phyloP scores from a whole-genome alignment of 2,888 invertebrate species.

The Muschampia plurimacula region DNA sequence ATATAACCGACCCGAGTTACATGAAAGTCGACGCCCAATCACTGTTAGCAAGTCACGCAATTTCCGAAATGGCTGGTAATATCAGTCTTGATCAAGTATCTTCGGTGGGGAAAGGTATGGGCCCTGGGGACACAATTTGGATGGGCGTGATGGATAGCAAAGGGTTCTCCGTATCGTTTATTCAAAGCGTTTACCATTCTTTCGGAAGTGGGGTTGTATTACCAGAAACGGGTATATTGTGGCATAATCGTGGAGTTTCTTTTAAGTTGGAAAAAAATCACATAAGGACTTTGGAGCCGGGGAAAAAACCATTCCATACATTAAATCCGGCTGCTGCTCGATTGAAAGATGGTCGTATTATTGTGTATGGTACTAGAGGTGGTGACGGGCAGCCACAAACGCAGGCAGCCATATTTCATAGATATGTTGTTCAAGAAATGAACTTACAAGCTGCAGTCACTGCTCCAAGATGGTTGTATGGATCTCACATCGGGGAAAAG shows the following conservation, averaged over 20 bases:
- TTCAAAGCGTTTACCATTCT: slow-evolving; percentile 70
- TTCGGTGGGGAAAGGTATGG: slow-evolving; percentile 55
- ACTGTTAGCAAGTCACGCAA: slow-evolving; percentile 56
- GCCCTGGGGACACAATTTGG: slow-evolving; percentile 76
- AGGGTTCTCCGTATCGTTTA: slow-evolving; percentile 78
- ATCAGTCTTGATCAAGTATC: slow-evolving; percentile 59
- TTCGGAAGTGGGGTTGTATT: slow-evolving; percentile 74
- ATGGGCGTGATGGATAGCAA: slow-evolving; percentile 75
- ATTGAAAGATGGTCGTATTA: slow-evolving; percentile 70
- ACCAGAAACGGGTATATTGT: slow-evolving; percentile 73
- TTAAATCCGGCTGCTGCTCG: slow-evolving; percentile 73
- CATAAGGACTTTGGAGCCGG: slow-evolving; percentile 64
- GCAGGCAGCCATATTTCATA: slow-evolving; percentile 76
- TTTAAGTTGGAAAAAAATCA: slow-evolving; percentile 63
- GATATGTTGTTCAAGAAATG: slow-evolving; percentile 69
- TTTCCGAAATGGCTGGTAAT: slow-evolving; percentile 62
- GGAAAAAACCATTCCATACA: slow-evolving; percentile 76
- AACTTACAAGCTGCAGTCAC: slow-evolving; percentile 65
- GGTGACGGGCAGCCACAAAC: slow-evolving; percentile 78
- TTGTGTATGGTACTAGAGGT: slow-evolving; percentile 75
- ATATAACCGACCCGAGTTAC: slow-evolving; percentile 70
- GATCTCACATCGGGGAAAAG: slow-evolving; percentile 53
- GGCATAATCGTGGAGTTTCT: slow-evolving; percentile 73
- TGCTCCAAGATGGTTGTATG: slow-evolving; percentile 73
- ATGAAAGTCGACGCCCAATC: slow-evolving; percentile 66